Base-by-base conservation (phyloP, 1,140 invertebrate genomes). In the Drosophila aff. region DNA sequence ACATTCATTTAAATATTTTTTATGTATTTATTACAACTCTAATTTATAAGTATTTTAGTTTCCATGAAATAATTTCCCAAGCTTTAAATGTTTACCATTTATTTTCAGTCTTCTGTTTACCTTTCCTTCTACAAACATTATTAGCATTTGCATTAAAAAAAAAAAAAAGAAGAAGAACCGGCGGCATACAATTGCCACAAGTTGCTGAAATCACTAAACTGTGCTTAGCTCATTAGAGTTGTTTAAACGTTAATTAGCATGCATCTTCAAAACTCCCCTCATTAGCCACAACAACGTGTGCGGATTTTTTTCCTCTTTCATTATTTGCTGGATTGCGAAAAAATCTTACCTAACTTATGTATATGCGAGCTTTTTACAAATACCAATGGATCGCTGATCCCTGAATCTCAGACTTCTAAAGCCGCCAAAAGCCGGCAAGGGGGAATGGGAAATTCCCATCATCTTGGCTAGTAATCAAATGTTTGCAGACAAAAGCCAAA, bases 401-500 rank as follows among this genome's bases (percentile, higher is more conserved):
- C 52, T 31, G 52, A 40, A 76, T 40, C 36, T 43, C 31, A 52
- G 52, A 73, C 68, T 74, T 74, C 71, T 74, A 52, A 73, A 55
- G 68, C 38, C n/a, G 49, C 49, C 26, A 21, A 21, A 38, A 36
- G 69, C 69, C 69, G 69, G 65, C 69, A 49, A n/a, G 10, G 26
- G n/a, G 33, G 18, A 55, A 10, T 43, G 43, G 36, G 65, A 18
- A 71, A 36, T 43, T 59, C 52, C 60, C 74, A 75, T 36, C 61
- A 44, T 66, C 36, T 68, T 41, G 38, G 63, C 46, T 40, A 73
- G 62, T 79, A 79, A 84, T 78, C 75, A 82, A 85, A 86, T 86
- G 66, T 79, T 86, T 74, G 74, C 69, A 65, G 68, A 74, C 46
- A 71, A 64, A 78, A 66, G 69, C 61, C 61, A 66, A 76, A 76